Conservation (phyloP, 2,797 vertebrate species). For the Tinamus major region DNA sequence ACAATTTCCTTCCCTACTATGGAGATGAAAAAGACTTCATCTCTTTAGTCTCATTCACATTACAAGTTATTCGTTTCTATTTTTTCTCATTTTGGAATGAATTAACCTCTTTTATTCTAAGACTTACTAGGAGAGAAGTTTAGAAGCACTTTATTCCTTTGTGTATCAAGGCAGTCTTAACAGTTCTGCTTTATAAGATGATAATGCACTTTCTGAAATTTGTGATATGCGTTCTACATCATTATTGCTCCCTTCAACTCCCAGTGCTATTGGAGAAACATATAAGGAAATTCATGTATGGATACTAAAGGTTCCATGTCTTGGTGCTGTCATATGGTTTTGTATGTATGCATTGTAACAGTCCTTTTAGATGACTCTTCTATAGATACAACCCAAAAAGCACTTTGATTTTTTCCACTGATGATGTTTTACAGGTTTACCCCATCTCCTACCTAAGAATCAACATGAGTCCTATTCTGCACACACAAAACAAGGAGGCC, state of each 20-base stretch:
- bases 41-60: fast-evolving
- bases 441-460: slow-evolving; percentile 92
- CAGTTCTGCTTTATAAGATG: neutral
- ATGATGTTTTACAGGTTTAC: slow-evolving; percentile 83
- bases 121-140: neutral
- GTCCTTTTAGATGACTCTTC: neutral
- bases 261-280: neutral
- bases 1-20: neutral
- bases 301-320: neutral
- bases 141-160: neutral
- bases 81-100: neutral
- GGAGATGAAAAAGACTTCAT: neutral
- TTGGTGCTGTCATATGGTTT: neutral
- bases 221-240: neutral
- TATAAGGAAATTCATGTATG: neutral
- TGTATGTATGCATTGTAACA: neutral
- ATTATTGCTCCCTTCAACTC: neutral
- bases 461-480: slow-evolving; percentile 84
- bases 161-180: neutral
- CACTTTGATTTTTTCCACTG: neutral
- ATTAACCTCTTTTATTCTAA: neutral
- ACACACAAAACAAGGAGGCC: slow-evolving; percentile 78
- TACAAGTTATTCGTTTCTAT: neutral
- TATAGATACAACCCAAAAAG: neutral
- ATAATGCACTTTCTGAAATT: neutral